These are phyloP conservation scores for Betta splendens DNA, from an alignment of 2,797 vertebrate species.

Conservation along the genomic window DNA sequence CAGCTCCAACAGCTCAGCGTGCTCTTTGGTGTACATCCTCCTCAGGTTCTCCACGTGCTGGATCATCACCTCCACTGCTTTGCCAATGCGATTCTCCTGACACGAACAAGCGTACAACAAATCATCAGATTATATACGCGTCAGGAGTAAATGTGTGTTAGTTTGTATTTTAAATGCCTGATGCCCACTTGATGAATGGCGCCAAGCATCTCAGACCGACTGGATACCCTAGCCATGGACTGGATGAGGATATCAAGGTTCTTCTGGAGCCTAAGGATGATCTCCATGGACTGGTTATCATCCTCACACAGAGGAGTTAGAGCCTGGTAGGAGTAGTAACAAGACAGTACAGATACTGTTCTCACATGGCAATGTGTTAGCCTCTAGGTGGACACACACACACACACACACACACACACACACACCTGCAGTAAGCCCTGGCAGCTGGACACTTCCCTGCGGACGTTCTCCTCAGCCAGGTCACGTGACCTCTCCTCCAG, in stretches of 20 bases:
- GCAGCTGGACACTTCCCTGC: conserved; percentile 90
- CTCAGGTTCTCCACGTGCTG: conserved; percentile 97
- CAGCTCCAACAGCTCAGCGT: conserved; percentile 91
- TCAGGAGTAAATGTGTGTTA: too few species aligned
- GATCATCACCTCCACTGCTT: conserved; percentile 97
- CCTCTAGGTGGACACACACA: not conserved
- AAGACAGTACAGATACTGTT: not conserved
- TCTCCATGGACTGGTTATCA: conserved; percentile 91
- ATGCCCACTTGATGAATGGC: conserved; percentile 92
- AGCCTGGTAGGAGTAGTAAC: conserved; percentile 74
- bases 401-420: conserved; percentile 10
- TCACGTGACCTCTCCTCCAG: conserved; percentile 95
- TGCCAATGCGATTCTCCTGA: conserved; percentile 92
- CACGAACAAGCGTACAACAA: not conserved
- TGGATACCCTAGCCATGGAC: conserved; percentile 89
- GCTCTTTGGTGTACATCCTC: conserved; percentile 94
- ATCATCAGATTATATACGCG: too few species aligned
- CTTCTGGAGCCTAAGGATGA: conserved; percentile 92
- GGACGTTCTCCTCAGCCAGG: conserved; percentile 94
- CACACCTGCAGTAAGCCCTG: conserved; percentile 90
- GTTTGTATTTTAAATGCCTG: not conserved
- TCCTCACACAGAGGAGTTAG: conserved; percentile 90
- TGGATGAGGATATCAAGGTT: conserved; percentile 90
- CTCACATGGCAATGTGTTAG: not conserved
- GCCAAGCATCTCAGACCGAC: conserved; percentile 95